Percentiles rank a stretch among this genome's conserved stretches.
Conservation (phyloP, 2,113 vertebrate species). For the Phalacrocorax pelagicus region DNA sequence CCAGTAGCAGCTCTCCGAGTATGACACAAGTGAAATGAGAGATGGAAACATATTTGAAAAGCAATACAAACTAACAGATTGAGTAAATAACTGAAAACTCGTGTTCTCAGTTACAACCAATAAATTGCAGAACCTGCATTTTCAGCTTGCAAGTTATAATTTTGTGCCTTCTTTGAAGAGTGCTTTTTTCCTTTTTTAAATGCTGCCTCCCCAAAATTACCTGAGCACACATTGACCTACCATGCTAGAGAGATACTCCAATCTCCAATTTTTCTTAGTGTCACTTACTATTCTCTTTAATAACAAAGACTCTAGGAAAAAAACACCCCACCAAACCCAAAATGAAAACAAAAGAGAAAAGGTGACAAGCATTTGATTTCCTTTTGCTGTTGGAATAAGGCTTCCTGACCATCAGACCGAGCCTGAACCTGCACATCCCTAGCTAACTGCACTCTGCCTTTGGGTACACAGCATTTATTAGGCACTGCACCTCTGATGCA, state of each 20-base stretch:
- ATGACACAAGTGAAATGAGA: neutral
- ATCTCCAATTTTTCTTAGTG: neutral
- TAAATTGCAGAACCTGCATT: neutral
- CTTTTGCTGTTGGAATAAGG: neutral
- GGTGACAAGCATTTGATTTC: neutral
- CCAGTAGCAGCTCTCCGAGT: neutral
- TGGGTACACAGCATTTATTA: neutral
- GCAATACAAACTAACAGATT: neutral
- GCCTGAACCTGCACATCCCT: neutral
- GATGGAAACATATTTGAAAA: neutral
- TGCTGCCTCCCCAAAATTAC: neutral
- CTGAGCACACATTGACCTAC: fast-evolving
- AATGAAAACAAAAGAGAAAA: neutral
- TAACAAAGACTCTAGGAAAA: neutral
- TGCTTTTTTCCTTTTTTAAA: neutral
- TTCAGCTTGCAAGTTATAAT: neutral
- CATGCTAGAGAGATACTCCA: neutral
- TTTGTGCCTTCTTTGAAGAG: neutral
- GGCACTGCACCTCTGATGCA: neutral
- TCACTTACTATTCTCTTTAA: neutral
- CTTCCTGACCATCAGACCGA: neutral
- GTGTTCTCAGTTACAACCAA: neutral
- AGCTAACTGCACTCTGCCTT: neutral
- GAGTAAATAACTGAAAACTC: neutral
- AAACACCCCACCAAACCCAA: neutral